Evolutionary conservation across 2,888 invertebrate genomes (phyloP).

Genomic region (Pseudococcus jackbeardsleyi): DNA sequence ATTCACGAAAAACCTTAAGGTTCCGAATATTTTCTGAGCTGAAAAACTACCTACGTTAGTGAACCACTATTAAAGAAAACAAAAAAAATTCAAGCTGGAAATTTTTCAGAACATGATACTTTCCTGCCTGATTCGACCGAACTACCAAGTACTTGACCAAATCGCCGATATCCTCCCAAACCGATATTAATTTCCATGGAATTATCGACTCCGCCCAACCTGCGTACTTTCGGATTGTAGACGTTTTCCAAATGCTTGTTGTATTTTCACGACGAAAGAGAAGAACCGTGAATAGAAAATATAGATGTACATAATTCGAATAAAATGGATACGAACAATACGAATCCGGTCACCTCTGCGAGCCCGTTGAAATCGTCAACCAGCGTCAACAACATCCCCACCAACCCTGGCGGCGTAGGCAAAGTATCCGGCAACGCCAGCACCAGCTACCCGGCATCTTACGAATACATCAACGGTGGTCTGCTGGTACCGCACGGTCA

Average conservation of each 20-base stretch:
- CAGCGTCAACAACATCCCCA: too few relatives aligned
- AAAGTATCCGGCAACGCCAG: neutral
- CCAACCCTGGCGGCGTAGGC: too few relatives aligned
- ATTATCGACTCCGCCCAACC: neutral
- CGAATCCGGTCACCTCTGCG: conserved; percentile 29
- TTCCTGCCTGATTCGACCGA: too few relatives aligned
- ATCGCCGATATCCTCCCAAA: neutral
- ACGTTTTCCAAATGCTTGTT: conserved; percentile 33
- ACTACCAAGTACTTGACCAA: too few relatives aligned
- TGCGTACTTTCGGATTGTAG: neutral
- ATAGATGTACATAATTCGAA: neutral
- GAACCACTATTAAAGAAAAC: too few relatives aligned
- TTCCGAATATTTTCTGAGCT: too few relatives aligned
- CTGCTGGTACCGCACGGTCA: neutral
- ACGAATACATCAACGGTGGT: neutral
- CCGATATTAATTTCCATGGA: conserved; percentile 13
- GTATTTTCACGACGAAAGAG: conserved; percentile 33
- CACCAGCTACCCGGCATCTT: neutral
- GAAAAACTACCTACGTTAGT: too few relatives aligned
- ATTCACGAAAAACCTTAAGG: too few relatives aligned
- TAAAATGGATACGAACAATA: conserved; percentile 12
- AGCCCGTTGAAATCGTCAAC: neutral
- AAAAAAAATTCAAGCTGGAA: too few relatives aligned
- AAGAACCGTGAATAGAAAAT: neutral
- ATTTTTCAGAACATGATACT: too few relatives aligned